These are phyloP conservation scores for Chaitophorus viminalis DNA, from an alignment of 2,888 invertebrate species.

Conservation along the genomic window DNA sequence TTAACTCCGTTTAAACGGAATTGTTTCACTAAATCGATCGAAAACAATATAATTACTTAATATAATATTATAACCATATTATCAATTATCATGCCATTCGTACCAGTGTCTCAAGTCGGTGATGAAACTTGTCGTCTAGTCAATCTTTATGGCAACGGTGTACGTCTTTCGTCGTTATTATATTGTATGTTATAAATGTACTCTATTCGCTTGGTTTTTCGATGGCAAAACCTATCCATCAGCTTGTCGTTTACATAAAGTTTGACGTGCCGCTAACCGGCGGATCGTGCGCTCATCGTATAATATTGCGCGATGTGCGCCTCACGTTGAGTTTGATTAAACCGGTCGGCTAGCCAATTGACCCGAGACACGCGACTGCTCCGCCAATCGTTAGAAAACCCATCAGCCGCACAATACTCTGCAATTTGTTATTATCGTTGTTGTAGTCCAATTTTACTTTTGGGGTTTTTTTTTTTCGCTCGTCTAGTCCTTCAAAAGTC, in stretches of 20 bases:
- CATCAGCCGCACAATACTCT: background rate
- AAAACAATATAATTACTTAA: no score
- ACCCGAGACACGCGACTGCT: constrained; percentile 45
- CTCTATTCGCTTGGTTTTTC: background rate
- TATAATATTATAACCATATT: no score
- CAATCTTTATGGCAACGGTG: no score
- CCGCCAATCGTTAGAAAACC: constrained; percentile 8
- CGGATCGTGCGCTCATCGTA: no score
- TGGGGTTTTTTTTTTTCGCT: background rate
- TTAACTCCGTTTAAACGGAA: no score
- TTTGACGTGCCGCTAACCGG: background rate
- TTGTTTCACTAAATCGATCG: no score
- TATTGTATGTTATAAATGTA: no score
- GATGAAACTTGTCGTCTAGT: no score
- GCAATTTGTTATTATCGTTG: background rate
- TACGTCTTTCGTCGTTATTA: no score
- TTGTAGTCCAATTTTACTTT: background rate
- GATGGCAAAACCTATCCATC: background rate
- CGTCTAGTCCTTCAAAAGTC: background rate
- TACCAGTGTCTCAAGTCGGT: no score
- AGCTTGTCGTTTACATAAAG: background rate
- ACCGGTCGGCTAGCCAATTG: constrained; percentile 41
- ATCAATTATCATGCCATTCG: no score
- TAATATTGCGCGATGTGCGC: background rate
- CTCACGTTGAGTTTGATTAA: constrained; percentile 10